These are phyloP conservation scores for Drosophila arawakana DNA, from an alignment of 1,140 invertebrate genomes.

Conservation along the genomic window DNA sequence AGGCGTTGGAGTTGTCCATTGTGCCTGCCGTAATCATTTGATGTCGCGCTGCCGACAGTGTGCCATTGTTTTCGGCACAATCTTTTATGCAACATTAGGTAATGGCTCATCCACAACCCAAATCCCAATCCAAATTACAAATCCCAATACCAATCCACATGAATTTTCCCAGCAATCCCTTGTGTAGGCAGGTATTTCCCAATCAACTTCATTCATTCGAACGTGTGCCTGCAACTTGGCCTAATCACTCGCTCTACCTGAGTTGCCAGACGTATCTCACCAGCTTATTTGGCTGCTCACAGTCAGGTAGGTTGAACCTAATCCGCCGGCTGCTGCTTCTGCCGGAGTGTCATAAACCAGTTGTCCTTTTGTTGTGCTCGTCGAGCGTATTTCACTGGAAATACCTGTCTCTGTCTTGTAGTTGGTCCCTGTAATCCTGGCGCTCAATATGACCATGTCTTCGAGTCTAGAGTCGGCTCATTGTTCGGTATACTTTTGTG, in stretches of 20 bases:
- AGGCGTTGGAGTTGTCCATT: slow-evolving; percentile 38
- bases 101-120: slow-evolving; percentile 34
- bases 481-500: slow-evolving; percentile 69
- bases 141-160: neutral
- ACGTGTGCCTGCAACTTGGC: slow-evolving; percentile 42
- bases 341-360: slow-evolving; percentile 75
- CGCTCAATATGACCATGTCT: slow-evolving; percentile 61
- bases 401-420: slow-evolving; percentile 43
- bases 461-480: slow-evolving; percentile 37
- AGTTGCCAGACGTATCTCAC: neutral
- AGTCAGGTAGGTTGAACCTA: slow-evolving; percentile 42
- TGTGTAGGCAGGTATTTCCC: slow-evolving; percentile 64
- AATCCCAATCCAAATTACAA: neutral
- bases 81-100: slow-evolving; percentile 78
- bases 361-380: slow-evolving; percentile 53
- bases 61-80: slow-evolving; percentile 45
- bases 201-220: slow-evolving; percentile 67
- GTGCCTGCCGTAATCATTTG: slow-evolving; percentile 12
- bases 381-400: slow-evolving; percentile 48
- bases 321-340: slow-evolving; percentile 67
- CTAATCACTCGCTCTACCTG: slow-evolving; percentile 56
- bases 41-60: slow-evolving; percentile 64
- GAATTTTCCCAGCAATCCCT: slow-evolving; percentile 55
- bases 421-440: slow-evolving; percentile 57
- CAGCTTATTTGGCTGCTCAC: slow-evolving; percentile 9